Base-by-base conservation (phyloP, 92 coral and sea anemone genomes). In the Paramuricea clavata region DNA sequence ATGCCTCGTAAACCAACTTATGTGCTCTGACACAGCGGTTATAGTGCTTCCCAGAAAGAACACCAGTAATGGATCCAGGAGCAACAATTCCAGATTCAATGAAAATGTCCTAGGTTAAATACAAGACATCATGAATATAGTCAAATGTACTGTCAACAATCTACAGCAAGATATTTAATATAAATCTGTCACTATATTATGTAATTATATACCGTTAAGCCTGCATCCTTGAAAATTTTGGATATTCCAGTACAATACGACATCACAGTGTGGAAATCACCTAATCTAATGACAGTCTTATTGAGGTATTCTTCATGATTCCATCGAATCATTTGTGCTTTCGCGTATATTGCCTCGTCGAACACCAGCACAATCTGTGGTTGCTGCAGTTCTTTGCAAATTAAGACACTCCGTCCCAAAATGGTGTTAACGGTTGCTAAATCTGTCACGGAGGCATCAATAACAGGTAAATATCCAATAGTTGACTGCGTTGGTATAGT, bases 391-490 rank as follows among this genome's bases (percentile, higher is more conserved):
- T 47, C 60, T 32, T 87, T 57, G 87, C 83, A 82, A 79, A 83
- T 83, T 81, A 76, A 72, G 28, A 88, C 32, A 26, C 92, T 83
- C 83, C 72, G 82, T 34, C 49, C 43, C 12, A 84, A 49, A 12
- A 88, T 78, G 44, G 85, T 81, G 44, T 74, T 50, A 35, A 91
- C 90, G 8, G 94, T 91, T 25, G 89, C 72, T 81, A 83, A 83
- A 68, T 91, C 78, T 2, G 88, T 85, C 13, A 87, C 82, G n/a
- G 92, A 90, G 8, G 85, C 90, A 49, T 83, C 81, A 42, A 87
- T 91, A 28, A 86, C 88, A 30, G 84, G 84, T 27, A 90, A 74
- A 49, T 79, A 87, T 76, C 87, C 90, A 12, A 92, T 60, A 87
- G 59, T 88, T 17, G 84, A 26, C 25, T 78, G 87, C 22, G 78